These are phyloP conservation scores for Lacerta viridis DNA, from an alignment of 2,797 vertebrate genomes.

Conservation along the genomic window DNA sequence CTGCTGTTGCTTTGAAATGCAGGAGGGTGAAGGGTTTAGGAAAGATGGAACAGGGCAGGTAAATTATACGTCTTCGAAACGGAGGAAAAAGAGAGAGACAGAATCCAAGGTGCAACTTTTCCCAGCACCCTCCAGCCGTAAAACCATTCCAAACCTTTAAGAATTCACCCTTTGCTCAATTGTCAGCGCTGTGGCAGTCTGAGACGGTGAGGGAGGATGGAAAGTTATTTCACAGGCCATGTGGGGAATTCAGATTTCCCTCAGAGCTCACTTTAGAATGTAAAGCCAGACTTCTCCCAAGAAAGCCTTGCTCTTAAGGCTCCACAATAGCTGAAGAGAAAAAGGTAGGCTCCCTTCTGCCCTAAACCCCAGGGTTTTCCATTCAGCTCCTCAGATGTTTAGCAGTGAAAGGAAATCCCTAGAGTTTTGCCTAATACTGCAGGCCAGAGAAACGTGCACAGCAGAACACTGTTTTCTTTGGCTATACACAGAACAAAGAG, in stretches of 20 bases:
- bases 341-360: not conserved
- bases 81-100: not conserved
- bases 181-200: not conserved
- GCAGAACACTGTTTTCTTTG: not conserved
- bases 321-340: not conserved
- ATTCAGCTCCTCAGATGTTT: not conserved
- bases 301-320: not conserved
- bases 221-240: not conserved
- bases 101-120: not conserved
- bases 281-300: not conserved
- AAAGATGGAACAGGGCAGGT: conserved; percentile 26
- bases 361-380: not conserved
- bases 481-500: not conserved
- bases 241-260: not conserved
- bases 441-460: not conserved
- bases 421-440: not conserved
- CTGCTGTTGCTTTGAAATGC: conserved; percentile 46
- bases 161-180: conserved; percentile 8
- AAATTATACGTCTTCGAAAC: conserved; percentile 48
- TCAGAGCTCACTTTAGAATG: not conserved
- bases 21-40: conserved; percentile 60
- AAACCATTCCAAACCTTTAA: conserved; percentile 16
- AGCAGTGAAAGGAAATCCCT: not conserved
- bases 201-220: not conserved
- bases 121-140: not conserved